Evolutionary conservation across 2,797 vertebrate genomes (phyloP).

Genomic region (Xyrichtys novacula): DNA sequence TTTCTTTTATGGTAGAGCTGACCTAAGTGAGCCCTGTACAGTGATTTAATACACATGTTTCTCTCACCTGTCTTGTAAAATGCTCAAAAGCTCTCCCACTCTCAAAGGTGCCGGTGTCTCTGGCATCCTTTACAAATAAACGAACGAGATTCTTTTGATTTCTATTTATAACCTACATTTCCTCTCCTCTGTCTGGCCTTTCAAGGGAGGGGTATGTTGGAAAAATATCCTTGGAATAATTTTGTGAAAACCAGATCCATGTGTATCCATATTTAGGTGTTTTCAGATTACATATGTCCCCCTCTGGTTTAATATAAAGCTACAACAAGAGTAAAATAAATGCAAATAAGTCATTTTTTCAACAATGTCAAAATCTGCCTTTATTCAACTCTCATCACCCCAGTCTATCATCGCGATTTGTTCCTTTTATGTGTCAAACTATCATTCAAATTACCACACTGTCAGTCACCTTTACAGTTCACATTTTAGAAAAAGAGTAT

Average conservation of each 20-base stretch:
- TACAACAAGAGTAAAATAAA: slow-evolving; percentile 43
- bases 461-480: slow-evolving; percentile 76
- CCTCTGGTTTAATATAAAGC: slow-evolving; percentile 56
- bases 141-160: slow-evolving; percentile 83
- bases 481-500: slow-evolving; percentile 57
- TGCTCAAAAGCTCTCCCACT: slow-evolving; percentile 82
- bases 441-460: slow-evolving; percentile 69
- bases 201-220: slow-evolving; percentile 74
- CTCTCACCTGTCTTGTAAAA: slow-evolving; percentile 90
- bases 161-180: slow-evolving; percentile 89
- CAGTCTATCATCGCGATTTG: slow-evolving; percentile 63
- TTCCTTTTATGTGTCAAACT: slow-evolving; percentile 70
- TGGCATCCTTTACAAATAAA: slow-evolving; percentile 86
- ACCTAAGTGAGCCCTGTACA: slow-evolving; percentile 80
- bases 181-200: slow-evolving; percentile 80
- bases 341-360: slow-evolving; percentile 64
- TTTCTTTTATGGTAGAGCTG: slow-evolving; percentile 87
- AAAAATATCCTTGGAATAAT: slow-evolving; percentile 77
- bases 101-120: slow-evolving; percentile 84
- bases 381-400: slow-evolving; percentile 46
- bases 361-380: slow-evolving; percentile 71
- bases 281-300: slow-evolving; percentile 70
- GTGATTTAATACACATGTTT: slow-evolving; percentile 87
- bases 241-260: slow-evolving; percentile 82
- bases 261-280: slow-evolving; percentile 63